Evolutionary conservation across 2,797 vertebrate species (phyloP).

Genomic region (Sciurus vulgaris): DNA sequence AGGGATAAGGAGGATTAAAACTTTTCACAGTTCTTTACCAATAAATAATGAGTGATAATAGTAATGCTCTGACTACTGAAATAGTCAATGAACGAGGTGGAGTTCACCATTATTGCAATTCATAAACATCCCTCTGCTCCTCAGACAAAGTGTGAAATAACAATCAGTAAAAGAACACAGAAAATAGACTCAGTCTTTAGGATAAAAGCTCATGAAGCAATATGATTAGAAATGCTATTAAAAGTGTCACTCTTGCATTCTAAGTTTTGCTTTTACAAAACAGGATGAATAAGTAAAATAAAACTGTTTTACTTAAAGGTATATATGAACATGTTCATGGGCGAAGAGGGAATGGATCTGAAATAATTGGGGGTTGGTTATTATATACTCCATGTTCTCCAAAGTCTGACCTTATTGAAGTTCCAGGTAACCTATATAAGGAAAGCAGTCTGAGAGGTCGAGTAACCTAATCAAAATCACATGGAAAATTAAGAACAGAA

Average conservation of each 20-base stretch:
- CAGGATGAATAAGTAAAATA: not conserved
- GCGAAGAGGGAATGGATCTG: not conserved
- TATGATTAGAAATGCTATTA: not conserved
- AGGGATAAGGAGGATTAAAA: not conserved
- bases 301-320: not conserved
- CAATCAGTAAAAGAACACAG: not conserved
- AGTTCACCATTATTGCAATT: constrained; percentile 48
- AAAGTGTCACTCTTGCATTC: not conserved
- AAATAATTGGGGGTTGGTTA: not conserved
- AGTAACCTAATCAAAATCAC: not conserved
- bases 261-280: not conserved
- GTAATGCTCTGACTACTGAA: not conserved
- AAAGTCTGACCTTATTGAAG: not conserved
- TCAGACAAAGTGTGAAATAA: constrained; percentile 46
- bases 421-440: not conserved
- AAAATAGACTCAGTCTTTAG: not conserved
- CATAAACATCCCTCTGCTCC: not conserved
- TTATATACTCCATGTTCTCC: not conserved
- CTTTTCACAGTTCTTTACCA: constrained; percentile 18
- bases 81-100: constrained; percentile 25
- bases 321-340: not conserved
- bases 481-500: not conserved
- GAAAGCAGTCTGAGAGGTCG: not conserved
- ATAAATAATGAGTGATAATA: constrained; percentile 52
- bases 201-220: not conserved